phyloP scores from a whole-genome alignment of 2,113 vertebrate species.

The Atrichornis clamosus region DNA sequence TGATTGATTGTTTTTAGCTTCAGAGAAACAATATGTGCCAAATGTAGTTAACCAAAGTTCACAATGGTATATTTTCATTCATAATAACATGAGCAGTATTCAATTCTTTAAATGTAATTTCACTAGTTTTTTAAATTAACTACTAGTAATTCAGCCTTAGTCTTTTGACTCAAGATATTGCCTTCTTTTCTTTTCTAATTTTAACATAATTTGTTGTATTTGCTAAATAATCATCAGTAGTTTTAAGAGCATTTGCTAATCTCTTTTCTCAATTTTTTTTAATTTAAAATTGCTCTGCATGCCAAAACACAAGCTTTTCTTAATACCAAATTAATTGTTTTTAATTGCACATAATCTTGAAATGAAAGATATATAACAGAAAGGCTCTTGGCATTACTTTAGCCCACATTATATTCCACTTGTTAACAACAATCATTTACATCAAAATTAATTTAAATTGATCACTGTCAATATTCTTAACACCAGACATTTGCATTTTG shows the following conservation, averaged over 20 bases:
- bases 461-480: not conserved
- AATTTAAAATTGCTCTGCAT: not conserved
- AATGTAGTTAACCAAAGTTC: not conserved
- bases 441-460: not conserved
- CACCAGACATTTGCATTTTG: not conserved
- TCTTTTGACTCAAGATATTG: not conserved
- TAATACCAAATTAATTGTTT: not conserved
- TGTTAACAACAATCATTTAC: not conserved
- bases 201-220: not conserved
- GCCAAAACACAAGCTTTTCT: not conserved
- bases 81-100: not conserved
- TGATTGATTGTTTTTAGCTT: not conserved
- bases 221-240: not conserved
- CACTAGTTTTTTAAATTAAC: not conserved
- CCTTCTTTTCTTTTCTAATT: not conserved
- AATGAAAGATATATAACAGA: not conserved
- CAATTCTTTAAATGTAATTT: not conserved
- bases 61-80: not conserved
- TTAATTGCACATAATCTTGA: not conserved
- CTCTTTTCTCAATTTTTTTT: not conserved
- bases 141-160: not conserved
- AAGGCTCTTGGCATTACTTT: not conserved
- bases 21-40: not conserved
- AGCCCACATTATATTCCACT: not conserved
- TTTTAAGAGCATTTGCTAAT: slow-evolving; percentile 19